These are phyloP conservation scores for Leptopilina drosophilae DNA, from an alignment of 2,888 invertebrate genomes.

Conservation along the genomic window DNA sequence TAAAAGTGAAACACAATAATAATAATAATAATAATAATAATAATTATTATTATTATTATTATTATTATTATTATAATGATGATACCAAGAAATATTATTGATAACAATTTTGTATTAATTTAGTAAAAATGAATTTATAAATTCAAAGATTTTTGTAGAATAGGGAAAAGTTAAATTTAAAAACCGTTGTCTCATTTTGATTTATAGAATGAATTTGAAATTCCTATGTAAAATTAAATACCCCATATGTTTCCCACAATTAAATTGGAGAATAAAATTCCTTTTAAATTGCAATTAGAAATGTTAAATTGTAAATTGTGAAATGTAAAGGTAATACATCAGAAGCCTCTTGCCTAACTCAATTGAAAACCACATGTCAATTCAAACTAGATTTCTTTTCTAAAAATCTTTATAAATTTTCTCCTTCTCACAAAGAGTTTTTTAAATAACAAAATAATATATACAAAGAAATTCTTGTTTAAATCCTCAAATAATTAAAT, in stretches of 20 bases:
- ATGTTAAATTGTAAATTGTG: conserved; percentile 23
- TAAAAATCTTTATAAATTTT: neutral
- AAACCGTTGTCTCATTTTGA: neutral
- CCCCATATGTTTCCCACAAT: neutral
- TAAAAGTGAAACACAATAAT: too few relatives aligned
- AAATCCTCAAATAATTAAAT: too few relatives aligned
- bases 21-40: too few relatives aligned
- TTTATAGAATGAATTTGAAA: neutral
- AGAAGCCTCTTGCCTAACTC: neutral
- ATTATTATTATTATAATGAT: too few relatives aligned
- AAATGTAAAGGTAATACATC: conserved; percentile 16
- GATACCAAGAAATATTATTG: too few relatives aligned
- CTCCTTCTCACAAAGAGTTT: neutral
- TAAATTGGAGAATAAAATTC: conserved; percentile 11
- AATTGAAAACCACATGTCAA: conserved; percentile 28
- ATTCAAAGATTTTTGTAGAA: too few relatives aligned
- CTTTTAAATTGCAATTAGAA: conserved; percentile 26
- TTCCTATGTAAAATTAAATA: neutral
- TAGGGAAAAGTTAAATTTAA: neutral
- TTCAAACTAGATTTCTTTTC: conserved; percentile 29
- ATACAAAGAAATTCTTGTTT: too few relatives aligned
- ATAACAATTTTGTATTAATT: too few relatives aligned
- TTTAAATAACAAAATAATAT: neutral
- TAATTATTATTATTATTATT: too few relatives aligned
- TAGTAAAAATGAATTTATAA: too few relatives aligned